Evolutionary conservation across 2,888 invertebrate genomes (phyloP).

Genomic region (Hanleya hanleyi): DNA sequence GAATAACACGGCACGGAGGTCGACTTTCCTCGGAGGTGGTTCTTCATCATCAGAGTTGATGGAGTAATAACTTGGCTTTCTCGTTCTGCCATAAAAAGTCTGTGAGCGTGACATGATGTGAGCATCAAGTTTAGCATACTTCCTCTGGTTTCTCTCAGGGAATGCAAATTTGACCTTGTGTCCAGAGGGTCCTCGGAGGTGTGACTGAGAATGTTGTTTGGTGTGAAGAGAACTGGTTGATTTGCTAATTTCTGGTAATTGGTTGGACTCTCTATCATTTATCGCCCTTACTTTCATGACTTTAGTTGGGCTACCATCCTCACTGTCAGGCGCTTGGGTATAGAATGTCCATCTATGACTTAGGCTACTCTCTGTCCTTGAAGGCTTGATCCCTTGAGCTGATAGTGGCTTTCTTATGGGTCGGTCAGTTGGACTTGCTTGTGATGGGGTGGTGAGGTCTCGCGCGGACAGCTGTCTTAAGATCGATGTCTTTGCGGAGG

Average conservation of each 20-base stretch:
- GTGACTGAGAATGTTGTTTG: background rate
- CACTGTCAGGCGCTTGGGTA: background rate
- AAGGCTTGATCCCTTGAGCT: background rate
- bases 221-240: background rate
- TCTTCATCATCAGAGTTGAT: constrained; percentile 39
- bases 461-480: background rate
- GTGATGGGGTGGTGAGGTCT: background rate
- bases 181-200: background rate
- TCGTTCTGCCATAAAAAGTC: background rate
- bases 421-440: background rate
- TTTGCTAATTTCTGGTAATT: background rate
- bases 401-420: background rate
- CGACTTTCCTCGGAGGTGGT: constrained; percentile 45
- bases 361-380: background rate
- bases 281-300: background rate
- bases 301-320: background rate
- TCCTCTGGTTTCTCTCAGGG: background rate
- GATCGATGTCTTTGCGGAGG: background rate
- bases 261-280: background rate
- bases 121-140: background rate
- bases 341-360: background rate
- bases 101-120: background rate
- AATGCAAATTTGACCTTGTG: constrained; percentile 9
- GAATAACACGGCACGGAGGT: constrained; percentile 52
- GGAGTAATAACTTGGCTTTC: background rate